phyloP scores from a whole-genome alignment of 2,888 invertebrate genomes.

The Drosophila leonis region DNA sequence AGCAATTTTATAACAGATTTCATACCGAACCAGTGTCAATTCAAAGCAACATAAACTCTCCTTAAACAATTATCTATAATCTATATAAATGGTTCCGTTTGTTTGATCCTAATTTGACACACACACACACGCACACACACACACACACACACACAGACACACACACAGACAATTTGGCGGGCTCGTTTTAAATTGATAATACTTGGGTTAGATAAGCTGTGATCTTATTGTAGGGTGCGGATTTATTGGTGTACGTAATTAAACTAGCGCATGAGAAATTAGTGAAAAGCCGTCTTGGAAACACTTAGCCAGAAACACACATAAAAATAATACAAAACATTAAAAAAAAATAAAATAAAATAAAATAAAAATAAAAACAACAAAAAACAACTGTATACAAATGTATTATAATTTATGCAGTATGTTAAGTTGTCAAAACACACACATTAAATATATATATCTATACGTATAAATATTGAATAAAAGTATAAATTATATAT shows the following conservation, averaged over 20 bases:
- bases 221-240: constrained; percentile 54
- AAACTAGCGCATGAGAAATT: constrained; percentile 19
- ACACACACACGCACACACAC: no score
- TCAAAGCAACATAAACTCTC: constrained; percentile 32
- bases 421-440: constrained; percentile 58
- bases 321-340: background rate
- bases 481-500: constrained; percentile 52
- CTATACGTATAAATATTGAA: constrained; percentile 55
- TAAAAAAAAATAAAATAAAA: constrained; percentile 13
- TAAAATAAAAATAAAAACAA: background rate
- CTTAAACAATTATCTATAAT: constrained; percentile 3
- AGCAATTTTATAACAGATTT: constrained; percentile 40
- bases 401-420: constrained; percentile 72
- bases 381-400: constrained; percentile 36
- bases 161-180: background rate
- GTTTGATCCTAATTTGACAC: constrained; percentile 1
- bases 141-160: background rate
- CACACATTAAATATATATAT: constrained; percentile 40
- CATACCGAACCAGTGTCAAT: constrained; percentile 50
- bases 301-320: constrained; percentile 15
- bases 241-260: constrained; percentile 21
- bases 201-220: constrained; percentile 59
- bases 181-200: constrained; percentile 22
- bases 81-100: constrained; percentile 15
- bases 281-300: constrained; percentile 33